These are phyloP conservation scores for Urocyon cinereoargenteus DNA, from an alignment of 2,797 vertebrate genomes.

Conservation along the genomic window DNA sequence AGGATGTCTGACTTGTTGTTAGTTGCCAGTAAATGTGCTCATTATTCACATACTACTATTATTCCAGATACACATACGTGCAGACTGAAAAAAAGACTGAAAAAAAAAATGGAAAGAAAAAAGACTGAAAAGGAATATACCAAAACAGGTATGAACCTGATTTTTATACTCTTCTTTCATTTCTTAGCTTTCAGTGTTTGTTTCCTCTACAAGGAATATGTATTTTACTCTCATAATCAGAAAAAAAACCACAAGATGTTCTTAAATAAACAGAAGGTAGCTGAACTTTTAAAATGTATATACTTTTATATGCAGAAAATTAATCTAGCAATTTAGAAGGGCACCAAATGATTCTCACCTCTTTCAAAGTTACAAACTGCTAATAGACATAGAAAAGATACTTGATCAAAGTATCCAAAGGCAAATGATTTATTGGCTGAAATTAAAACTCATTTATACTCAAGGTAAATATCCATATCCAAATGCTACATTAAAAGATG, in stretches of 20 bases:
- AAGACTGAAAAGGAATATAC: neutral
- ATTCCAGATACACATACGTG: neutral
- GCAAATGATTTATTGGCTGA: neutral
- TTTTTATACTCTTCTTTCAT: constrained; percentile 48
- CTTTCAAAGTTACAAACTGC: neutral
- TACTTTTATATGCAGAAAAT: neutral
- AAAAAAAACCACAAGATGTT: neutral
- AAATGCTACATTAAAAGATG: neutral
- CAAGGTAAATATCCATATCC: neutral
- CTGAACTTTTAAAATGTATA: neutral
- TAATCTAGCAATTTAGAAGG: neutral
- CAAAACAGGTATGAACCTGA: neutral
- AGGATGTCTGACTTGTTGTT: neutral
- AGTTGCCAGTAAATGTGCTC: neutral
- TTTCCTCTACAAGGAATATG: neutral
- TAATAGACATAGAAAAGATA: too few relatives aligned
- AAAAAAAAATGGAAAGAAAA: neutral
- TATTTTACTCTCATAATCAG: neutral
- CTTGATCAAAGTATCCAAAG: neutral
- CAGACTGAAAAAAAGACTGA: neutral
- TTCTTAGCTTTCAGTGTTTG: neutral
- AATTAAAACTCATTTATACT: neutral
- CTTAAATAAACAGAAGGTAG: neutral
- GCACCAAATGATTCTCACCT: neutral
- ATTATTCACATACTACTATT: neutral